Conservation (phyloP, 1,140 invertebrate species). For the Pogonognathellus flavescens region DNA sequence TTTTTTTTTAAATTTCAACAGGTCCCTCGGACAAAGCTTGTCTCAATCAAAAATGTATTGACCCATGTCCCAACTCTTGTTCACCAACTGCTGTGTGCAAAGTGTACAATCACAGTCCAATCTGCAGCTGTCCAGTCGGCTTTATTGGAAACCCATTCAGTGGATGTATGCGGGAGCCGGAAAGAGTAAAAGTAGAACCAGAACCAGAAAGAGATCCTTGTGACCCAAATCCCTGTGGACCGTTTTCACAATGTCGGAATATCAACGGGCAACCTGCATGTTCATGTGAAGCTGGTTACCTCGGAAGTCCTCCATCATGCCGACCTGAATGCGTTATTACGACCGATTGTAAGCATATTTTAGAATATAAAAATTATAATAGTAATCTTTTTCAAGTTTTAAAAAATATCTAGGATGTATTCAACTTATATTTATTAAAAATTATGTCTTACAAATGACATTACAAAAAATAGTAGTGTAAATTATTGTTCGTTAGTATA, state of each 20-base stretch:
- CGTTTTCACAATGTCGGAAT: constrained; percentile 69
- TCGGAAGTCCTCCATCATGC: constrained; percentile 82
- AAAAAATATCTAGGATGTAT: too few relatives aligned
- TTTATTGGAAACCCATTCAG: constrained; percentile 67
- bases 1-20: constrained; percentile 78
- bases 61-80: constrained; percentile 84
- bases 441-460: too few relatives aligned
- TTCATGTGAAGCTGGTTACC: constrained; percentile 75
- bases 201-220: constrained; percentile 66
- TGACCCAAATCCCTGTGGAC: constrained; percentile 69
- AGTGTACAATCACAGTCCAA: constrained; percentile 77
- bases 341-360: constrained; percentile 76
- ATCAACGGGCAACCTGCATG: constrained; percentile 62
- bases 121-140: constrained; percentile 76
- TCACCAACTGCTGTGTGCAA: constrained; percentile 71
- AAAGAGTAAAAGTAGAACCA: constrained; percentile 69
- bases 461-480: too few relatives aligned
- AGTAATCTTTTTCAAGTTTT: too few relatives aligned
- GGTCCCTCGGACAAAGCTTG: constrained; percentile 82
- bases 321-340: constrained; percentile 81
- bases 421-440: too few relatives aligned
- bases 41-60: constrained; percentile 79
- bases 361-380: not conserved
- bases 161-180: constrained; percentile 66
- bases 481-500: not conserved